Conservation (phyloP, 92 coral and sea anemone genomes). For the Phenganax stokvisi region DNA sequence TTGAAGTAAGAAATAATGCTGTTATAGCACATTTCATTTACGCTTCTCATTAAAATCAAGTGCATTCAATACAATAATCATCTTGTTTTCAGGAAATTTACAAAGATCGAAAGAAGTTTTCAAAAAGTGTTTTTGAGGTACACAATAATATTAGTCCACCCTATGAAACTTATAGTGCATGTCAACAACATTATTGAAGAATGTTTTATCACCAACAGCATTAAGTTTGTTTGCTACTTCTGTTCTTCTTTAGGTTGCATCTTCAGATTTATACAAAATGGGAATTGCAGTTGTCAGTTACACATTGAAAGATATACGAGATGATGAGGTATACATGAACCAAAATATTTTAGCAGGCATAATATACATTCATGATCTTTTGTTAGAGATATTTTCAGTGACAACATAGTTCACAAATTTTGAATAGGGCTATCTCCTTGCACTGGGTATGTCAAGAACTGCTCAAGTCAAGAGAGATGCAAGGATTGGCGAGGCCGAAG, state of each 20-base stretch:
- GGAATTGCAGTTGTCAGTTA: slow-evolving; percentile 96
- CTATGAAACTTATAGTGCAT: not conserved
- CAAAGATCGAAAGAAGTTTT: slow-evolving; percentile 96
- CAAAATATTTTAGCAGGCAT: not conserved
- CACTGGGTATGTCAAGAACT: slow-evolving; percentile 97
- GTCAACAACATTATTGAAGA: not conserved
- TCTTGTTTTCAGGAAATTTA: slow-evolving; percentile 74
- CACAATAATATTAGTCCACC: not conserved
- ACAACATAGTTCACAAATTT: not conserved
- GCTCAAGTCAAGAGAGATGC: slow-evolving; percentile 98
- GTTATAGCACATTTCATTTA: not conserved
- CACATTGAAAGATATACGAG: slow-evolving; percentile 90
- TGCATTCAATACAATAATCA: not conserved
- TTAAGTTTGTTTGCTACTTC: not conserved
- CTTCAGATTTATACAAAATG: slow-evolving; percentile 94
- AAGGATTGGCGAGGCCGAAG: slow-evolving; percentile 98
- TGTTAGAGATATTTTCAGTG: not conserved
- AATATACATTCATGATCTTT: not conserved
- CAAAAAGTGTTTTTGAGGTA: slow-evolving; percentile 99
- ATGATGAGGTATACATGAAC: slow-evolving; percentile 60
- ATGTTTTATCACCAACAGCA: not conserved
- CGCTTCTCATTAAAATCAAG: not conserved
- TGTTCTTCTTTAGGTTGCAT: slow-evolving; percentile 67
- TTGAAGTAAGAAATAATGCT: slow-evolving; percentile 57
- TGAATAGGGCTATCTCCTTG: slow-evolving; percentile 75